Conservation (phyloP, 2,113 vertebrate genomes). For the Nicator chloris region DNA sequence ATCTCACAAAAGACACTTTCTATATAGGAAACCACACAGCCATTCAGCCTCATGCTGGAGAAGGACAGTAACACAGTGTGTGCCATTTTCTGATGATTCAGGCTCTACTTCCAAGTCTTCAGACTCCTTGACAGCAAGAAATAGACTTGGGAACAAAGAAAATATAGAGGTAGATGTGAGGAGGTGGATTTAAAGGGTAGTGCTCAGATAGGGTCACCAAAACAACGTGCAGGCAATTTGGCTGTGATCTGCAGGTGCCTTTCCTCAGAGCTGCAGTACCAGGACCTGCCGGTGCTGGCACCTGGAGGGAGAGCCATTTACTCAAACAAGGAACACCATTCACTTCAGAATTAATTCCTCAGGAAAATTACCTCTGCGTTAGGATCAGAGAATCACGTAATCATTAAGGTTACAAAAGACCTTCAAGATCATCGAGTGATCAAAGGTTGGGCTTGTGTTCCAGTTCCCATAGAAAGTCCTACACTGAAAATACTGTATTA, state of each 20-base stretch:
- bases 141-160: not conserved
- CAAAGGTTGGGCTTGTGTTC: not conserved
- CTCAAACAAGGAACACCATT: not conserved
- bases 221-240: not conserved
- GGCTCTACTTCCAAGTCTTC: not conserved
- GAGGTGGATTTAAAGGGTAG: not conserved
- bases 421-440: not conserved
- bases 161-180: not conserved
- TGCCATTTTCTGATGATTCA: slow-evolving; percentile 11
- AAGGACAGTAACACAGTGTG: not conserved
- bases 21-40: slow-evolving; percentile 37
- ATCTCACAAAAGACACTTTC: slow-evolving; percentile 61
- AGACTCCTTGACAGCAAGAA: not conserved
- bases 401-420: not conserved
- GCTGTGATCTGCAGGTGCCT: not conserved
- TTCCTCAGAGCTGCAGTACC: not conserved
- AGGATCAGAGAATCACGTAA: not conserved
- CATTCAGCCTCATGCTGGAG: not conserved
- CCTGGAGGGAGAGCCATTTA: not conserved
- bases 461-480: not conserved
- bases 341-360: not conserved
- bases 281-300: not conserved
- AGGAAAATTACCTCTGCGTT: not conserved
- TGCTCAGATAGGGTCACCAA: not conserved
- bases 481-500: not conserved